Base-by-base conservation (phyloP, 2,888 invertebrate genomes). In the Branchinecta sandiegonensis region DNA sequence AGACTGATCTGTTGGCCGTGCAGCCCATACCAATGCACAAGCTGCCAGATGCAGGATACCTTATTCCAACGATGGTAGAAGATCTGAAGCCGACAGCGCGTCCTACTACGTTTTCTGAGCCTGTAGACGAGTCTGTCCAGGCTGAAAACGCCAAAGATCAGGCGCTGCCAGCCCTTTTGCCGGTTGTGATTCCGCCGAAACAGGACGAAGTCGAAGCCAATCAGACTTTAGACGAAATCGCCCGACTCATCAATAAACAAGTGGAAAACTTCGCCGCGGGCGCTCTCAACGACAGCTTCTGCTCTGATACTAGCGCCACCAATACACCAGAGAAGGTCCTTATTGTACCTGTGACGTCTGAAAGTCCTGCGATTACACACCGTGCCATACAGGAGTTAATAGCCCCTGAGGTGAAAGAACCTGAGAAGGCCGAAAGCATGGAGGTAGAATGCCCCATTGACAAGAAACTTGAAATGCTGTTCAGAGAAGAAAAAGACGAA, bases 241-340 rank as follows among this genome's bases (percentile, higher is more conserved):
- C 63, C n/a, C 63, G 10, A 17, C 23, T 56, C 14, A 56, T 56
- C 63, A 56, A 56, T 23, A 56, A 56, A 56, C 63, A 56, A 56
- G 63, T 56, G 14, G 63, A 56, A 56, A 56, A 56, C 23, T 56
- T 56, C 9, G 23, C 63, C 23, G 63, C 63, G 8, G 63, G 23
- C 14, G 23, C 63, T 56, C 23, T 56, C 8, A 56, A 56, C 23
- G 63, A 56, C 63, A 56, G 63, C 9, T 56, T 56, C 63, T 56
- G 63, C 63, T 56, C 63, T 56, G 23, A n/a, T 17, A 56, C 63
- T 17, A n/a, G 14, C 23, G 9, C n/a, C 23, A 56, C n/a, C 17
- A 56, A 10, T 14, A 1, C 56, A 56, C 14, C n/a, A 14, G 56
- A 56, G 56, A 14, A 17, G 14, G 17, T 14, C 23, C n/a, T 17